Evolutionary conservation across 1,140 invertebrate species (phyloP).

Genomic region (Hycleus cichorii): DNA sequence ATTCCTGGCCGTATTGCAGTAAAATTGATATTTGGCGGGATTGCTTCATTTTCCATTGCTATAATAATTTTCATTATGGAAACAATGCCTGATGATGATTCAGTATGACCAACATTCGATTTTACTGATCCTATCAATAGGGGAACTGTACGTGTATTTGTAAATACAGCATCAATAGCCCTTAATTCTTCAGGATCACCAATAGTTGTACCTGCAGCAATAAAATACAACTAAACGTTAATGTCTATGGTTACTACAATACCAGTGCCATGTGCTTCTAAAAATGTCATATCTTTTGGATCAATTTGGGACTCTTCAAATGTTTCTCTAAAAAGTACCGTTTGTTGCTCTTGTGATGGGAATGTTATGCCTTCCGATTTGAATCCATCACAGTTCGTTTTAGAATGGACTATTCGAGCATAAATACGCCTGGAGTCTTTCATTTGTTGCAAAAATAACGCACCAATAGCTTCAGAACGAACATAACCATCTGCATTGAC

Average conservation of each 20-base stretch:
- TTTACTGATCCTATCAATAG: conserved; percentile 85
- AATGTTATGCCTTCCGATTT: conserved; percentile 79
- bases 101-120: conserved; percentile 89
- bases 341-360: conserved; percentile 78
- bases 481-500: conserved; percentile 68
- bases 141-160: conserved; percentile 56
- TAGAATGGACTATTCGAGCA: conserved; percentile 47
- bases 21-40: conserved; percentile 78
- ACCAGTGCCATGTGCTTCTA: conserved; percentile 90
- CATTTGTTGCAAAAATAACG: conserved; percentile 73
- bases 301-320: conserved; percentile 76
- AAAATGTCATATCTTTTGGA: conserved; percentile 63
- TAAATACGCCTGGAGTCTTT: conserved; percentile 72
- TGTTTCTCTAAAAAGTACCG: conserved; percentile 69
- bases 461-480: conserved; percentile 68
- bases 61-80: conserved; percentile 74
- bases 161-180: conserved; percentile 78
- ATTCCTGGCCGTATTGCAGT: conserved; percentile 64
- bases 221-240: too few species aligned
- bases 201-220: conserved; percentile 47
- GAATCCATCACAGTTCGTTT: conserved; percentile 77
- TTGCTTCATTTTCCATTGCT: conserved; percentile 62
- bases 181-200: conserved; percentile 84
- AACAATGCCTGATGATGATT: conserved; percentile 81
- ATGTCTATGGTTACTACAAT: too few species aligned